Conservation (phyloP, 2,797 vertebrate species). For the Tapera naevia region DNA sequence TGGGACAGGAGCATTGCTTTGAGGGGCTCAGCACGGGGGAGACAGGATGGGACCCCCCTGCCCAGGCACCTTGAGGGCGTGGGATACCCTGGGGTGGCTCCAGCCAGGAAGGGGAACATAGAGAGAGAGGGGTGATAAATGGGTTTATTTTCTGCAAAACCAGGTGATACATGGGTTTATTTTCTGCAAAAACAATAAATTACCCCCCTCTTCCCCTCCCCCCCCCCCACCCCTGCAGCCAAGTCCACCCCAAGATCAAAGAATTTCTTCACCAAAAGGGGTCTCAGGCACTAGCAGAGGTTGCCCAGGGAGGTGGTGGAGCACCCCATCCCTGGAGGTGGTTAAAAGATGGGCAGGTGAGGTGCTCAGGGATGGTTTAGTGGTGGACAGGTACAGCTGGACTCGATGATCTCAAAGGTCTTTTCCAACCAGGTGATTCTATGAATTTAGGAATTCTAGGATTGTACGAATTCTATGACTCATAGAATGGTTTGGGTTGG, state of each 20-base stretch:
- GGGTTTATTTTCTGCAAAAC: conserved; percentile 35
- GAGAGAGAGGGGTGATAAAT: neutral
- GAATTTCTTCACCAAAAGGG: no score
- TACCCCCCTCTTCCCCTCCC: neutral
- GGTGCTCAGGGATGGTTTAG: no score
- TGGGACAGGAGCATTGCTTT: rapidly evolving
- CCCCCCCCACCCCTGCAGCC: neutral
- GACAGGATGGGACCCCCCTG: neutral
- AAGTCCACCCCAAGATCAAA: neutral
- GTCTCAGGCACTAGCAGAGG: no score
- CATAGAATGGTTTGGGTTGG: no score
- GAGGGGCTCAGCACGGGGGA: neutral
- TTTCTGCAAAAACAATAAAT: conserved; percentile 40
- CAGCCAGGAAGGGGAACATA: neutral
- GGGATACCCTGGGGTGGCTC: rapidly evolving
- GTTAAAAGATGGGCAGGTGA: no score
- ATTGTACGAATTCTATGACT: no score
- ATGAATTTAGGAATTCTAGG: no score
- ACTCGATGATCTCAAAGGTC: no score
- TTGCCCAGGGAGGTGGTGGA: no score
- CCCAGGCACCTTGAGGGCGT: neutral
- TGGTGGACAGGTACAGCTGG: no score
- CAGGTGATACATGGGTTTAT: neutral
- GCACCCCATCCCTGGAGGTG: no score
- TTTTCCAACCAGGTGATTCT: no score